These are phyloP conservation scores for Thamnophis elegans DNA, from an alignment of 2,797 vertebrate species.

Conservation along the genomic window DNA sequence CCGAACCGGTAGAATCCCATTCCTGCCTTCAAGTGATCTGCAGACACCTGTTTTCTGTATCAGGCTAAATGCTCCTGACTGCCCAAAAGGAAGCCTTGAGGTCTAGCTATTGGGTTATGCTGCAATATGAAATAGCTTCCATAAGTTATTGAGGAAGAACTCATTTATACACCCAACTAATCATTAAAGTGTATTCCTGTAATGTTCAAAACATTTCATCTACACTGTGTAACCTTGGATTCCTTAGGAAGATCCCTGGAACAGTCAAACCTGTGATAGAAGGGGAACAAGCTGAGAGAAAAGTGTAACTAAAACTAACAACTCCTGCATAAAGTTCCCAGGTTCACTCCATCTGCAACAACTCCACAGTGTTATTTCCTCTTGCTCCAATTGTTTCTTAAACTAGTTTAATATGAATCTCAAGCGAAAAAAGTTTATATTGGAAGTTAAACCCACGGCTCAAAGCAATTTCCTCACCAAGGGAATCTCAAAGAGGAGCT, in stretches of 20 bases:
- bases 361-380: neutral
- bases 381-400: neutral
- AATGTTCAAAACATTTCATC: neutral
- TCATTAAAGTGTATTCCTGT: neutral
- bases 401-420: neutral
- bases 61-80: neutral
- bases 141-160: neutral
- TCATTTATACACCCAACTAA: neutral
- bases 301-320: neutral
- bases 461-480: conserved; percentile 76
- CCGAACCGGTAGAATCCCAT: no score
- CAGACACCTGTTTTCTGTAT: neutral
- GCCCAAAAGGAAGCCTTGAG: neutral
- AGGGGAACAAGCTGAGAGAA: neutral
- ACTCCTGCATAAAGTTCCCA: neutral
- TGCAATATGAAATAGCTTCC: neutral
- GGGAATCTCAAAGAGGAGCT: conserved; percentile 82
- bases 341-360: neutral
- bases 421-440: neutral
- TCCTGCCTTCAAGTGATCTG: neutral
- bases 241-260: neutral
- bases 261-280: neutral
- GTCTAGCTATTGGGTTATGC: neutral
- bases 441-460: neutral
- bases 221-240: neutral